phyloP scores from a whole-genome alignment of 2,113 vertebrate species.

The Tylochromis polylepis region DNA sequence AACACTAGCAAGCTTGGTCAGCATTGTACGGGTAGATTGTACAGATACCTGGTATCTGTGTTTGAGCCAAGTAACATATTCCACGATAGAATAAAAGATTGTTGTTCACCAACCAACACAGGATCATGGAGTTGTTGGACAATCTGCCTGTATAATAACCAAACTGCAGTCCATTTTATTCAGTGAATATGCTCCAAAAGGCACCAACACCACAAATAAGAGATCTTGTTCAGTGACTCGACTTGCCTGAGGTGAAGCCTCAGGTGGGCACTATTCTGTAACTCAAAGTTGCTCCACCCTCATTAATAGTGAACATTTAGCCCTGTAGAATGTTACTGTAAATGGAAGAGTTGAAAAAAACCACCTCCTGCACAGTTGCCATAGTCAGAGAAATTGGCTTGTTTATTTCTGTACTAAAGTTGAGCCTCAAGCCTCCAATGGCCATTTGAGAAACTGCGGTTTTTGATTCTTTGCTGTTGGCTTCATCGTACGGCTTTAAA shows the following conservation, averaged over 20 bases:
- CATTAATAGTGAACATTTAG: not conserved
- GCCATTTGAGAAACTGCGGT: not conserved
- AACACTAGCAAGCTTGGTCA: not conserved
- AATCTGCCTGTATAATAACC: not conserved
- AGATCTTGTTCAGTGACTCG: not conserved
- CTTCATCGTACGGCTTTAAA: not conserved
- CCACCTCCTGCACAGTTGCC: not conserved
- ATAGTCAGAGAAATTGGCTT: not conserved
- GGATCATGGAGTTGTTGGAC: not conserved
- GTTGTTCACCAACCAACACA: not conserved
- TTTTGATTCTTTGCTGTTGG: not conserved
- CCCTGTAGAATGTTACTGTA: not conserved
- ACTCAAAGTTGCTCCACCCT: not conserved
- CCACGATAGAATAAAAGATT: not conserved
- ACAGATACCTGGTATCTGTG: not conserved
- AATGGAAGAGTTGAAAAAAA: not conserved
- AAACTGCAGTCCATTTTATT: not conserved
- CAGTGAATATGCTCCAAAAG: not conserved
- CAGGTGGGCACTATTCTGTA: not conserved
- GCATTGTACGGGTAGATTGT: not conserved
- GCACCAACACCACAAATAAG: not conserved
- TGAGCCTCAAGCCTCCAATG: not conserved
- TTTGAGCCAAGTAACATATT: not conserved
- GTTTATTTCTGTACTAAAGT: not conserved
- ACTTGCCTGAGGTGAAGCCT: not conserved